phyloP scores from a whole-genome alignment of 2,888 invertebrate species.

The Athripsodes cinereus region DNA sequence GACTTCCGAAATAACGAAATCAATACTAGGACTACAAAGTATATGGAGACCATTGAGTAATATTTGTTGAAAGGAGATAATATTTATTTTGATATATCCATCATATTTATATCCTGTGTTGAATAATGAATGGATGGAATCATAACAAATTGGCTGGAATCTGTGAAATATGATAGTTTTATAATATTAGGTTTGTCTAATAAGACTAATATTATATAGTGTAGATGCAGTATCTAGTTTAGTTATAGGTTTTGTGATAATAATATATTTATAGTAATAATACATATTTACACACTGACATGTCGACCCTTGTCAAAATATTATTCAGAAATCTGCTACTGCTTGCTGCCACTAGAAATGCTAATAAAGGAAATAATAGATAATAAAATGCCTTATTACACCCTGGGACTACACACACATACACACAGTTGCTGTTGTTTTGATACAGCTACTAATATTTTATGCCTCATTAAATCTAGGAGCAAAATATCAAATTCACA shows the following conservation, averaged over 20 bases:
- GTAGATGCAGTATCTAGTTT: no score
- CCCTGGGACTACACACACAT: neutral
- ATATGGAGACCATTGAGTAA: no score
- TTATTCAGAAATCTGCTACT: neutral
- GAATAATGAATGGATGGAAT: neutral
- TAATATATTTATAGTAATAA: no score
- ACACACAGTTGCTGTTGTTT: no score
- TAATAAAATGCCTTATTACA: neutral
- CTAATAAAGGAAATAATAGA: constrained; percentile 2
- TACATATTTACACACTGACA: neutral
- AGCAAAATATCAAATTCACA: no score
- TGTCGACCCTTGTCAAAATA: neutral
- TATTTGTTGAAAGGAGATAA: neutral
- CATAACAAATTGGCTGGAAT: neutral
- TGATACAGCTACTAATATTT: no score
- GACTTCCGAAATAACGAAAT: neutral
- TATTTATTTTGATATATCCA: neutral
- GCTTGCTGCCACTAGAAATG: neutral
- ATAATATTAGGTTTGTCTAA: neutral
- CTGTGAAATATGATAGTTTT: constrained; percentile 1
- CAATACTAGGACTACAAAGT: neutral
- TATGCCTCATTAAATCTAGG: no score
- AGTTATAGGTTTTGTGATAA: no score
- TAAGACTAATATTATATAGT: neutral
- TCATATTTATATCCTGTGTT: neutral